Percentiles rank a stretch among this genome's conserved stretches.
Conservation (phyloP, 1,140 invertebrate species). For the Neomicropteryx cornuta region DNA sequence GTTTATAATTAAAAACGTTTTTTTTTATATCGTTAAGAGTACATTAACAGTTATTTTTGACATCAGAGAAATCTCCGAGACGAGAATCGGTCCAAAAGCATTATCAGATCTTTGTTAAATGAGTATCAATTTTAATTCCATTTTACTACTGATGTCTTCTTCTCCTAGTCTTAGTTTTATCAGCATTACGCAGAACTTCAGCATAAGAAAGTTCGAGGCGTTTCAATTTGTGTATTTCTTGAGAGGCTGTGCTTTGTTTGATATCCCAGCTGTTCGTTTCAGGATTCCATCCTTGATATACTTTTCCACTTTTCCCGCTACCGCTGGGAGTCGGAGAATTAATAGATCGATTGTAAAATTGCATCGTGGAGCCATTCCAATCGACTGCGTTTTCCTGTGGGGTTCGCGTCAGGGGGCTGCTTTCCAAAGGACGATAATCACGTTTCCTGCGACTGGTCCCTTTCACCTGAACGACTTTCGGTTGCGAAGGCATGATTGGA, state of each 20-base stretch:
- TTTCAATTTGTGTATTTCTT: constrained; percentile 68
- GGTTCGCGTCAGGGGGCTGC: constrained; percentile 27
- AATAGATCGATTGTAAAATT: constrained; percentile 49
- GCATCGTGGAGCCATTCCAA: constrained; percentile 55
- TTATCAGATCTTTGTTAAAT: too few relatives aligned
- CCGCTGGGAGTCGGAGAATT: constrained; percentile 40
- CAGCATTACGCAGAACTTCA: constrained; percentile 62
- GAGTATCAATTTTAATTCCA: too few relatives aligned
- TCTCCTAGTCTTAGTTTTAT: constrained; percentile 38
- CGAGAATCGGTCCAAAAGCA: too few relatives aligned
- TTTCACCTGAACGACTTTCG: constrained; percentile 44
- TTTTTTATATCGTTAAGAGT: too few relatives aligned
- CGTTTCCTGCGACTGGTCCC: constrained; percentile 42
- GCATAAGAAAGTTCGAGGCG: constrained; percentile 74
- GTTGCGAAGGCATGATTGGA: constrained; percentile 45
- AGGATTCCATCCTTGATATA: constrained; percentile 37
- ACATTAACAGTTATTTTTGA: too few relatives aligned
- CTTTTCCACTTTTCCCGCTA: constrained; percentile 33
- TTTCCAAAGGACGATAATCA: constrained; percentile 40
- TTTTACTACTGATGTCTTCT: constrained; percentile 41
- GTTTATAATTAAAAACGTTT: too few relatives aligned
- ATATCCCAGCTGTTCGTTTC: constrained; percentile 45
- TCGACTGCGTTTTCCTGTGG: constrained; percentile 23
- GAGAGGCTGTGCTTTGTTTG: constrained; percentile 62
- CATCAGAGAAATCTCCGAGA: too few relatives aligned